Evolutionary conservation across 2,797 vertebrate species (phyloP), one percentile per base, ranked within the genome.

Genomic region (Buceros bicornis): DNA sequence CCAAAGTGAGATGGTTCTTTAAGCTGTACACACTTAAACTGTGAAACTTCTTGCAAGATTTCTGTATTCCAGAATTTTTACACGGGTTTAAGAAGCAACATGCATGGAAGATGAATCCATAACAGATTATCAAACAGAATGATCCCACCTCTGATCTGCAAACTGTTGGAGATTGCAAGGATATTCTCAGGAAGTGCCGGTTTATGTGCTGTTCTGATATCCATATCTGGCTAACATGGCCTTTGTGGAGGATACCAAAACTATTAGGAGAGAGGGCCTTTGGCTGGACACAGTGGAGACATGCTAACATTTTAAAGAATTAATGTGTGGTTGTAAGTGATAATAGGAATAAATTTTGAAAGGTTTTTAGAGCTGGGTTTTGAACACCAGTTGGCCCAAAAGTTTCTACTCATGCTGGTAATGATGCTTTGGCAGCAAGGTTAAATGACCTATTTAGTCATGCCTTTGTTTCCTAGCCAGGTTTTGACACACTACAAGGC

Each of bases 321-420:
- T 90, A 72, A 88, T 45, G 11, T 6, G 54, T 2, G 35, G 58
- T 61, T 29, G n/a, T 45, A 88, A 80, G 57, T 80, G 51, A 31
- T 43, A 74, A 45, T 31, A 78, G 10, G 93, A 94, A 69, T 65
- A 40, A 16, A 42, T 80, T 88, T 69, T 92, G 37, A 35, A 29
- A 77, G 25, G 7, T 74, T 96, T 87, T 92, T 69, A 89, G 43
- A 84, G n/a, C 18, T 70, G 6, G 51, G 24, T 82, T 91, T 93
- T 76, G 60, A 92, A 43, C 33, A 37, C 21, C 50, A 57, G 14
- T 62, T 86, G 20, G 22, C 29, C 22, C 60, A 40, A 77, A 92
- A 71, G 2, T 89, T 86, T 73, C 47, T 74, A 50, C 50, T 58
- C 19, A 24, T 82, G 58, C 25, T 84, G 58, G 14, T 86, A 91